Evolutionary conservation across 2,113 vertebrate species (phyloP).

Genomic region (Sylvia atricapilla): DNA sequence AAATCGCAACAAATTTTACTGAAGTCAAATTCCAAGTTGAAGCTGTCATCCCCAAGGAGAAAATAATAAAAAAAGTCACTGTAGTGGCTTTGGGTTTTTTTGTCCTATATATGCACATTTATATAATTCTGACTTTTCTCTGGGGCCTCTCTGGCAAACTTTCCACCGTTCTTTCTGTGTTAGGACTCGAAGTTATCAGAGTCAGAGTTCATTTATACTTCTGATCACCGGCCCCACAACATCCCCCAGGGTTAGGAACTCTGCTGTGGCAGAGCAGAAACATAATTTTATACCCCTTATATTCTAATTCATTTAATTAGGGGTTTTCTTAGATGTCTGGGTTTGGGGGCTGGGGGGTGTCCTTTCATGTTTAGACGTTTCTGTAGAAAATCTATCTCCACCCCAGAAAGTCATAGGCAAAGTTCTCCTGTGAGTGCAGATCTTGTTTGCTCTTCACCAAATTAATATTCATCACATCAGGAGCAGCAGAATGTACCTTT

Average conservation of each 20-base stretch:
- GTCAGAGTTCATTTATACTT: conserved; percentile 58
- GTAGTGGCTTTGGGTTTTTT: background rate
- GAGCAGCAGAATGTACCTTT: background rate
- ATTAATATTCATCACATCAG: conserved; percentile 1
- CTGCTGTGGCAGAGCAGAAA: conserved; percentile 36
- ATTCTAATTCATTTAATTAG: conserved; percentile 58
- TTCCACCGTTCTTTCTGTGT: conserved; percentile 37
- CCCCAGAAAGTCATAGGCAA: conserved; percentile 1
- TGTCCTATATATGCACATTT: background rate
- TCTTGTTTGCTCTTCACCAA: background rate
- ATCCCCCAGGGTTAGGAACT: conserved; percentile 20
- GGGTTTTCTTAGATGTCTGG: background rate
- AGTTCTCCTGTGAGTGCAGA: background rate
- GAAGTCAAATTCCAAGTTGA: background rate
- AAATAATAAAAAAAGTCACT: background rate
- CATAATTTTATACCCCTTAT: conserved; percentile 18
- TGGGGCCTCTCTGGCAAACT: conserved; percentile 6
- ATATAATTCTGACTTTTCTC: conserved; percentile 31
- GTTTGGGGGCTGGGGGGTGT: background rate
- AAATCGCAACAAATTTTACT: background rate
- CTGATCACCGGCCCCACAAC: background rate
- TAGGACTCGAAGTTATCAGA: conserved; percentile 54
- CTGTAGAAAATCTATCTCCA: conserved; percentile 4
- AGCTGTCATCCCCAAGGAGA: background rate
- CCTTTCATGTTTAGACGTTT: conserved; percentile 48